phyloP scores from a whole-genome alignment of 1,140 invertebrate species.

The Drosophila kurseongensis region DNA sequence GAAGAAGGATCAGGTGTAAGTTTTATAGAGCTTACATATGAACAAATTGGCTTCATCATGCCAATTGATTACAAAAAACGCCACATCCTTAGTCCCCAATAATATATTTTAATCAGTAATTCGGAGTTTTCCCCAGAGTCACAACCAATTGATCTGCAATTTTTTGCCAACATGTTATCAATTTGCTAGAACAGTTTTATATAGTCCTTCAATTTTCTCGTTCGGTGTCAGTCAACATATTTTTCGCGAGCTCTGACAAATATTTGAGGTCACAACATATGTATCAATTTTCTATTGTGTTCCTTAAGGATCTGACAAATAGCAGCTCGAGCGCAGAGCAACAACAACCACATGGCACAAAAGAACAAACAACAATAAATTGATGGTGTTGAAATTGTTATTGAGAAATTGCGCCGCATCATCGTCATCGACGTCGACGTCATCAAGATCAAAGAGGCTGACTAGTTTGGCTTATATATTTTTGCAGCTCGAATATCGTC shows the following conservation, averaged over 20 bases:
- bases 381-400: constrained; percentile 75
- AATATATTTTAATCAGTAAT: background rate
- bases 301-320: constrained; percentile 48
- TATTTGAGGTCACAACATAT: constrained; percentile 10
- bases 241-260: constrained; percentile 1
- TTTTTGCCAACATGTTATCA: background rate
- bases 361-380: constrained; percentile 53
- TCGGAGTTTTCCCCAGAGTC: no score
- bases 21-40: background rate
- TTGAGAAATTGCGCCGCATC: constrained; percentile 70
- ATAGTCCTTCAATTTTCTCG: constrained; percentile 1
- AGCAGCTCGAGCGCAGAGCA: constrained; percentile 6
- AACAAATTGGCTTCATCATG: no score
- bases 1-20: background rate
- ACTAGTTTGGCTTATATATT: constrained; percentile 50
- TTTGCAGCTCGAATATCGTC: constrained; percentile 9
- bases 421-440: constrained; percentile 50
- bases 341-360: constrained; percentile 23
- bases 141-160: background rate
- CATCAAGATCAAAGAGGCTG: constrained; percentile 72
- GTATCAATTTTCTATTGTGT: constrained; percentile 31
- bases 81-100: background rate
- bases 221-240: constrained; percentile 18
- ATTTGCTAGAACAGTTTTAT: background rate
- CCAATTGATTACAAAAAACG: no score